These are phyloP conservation scores for Dasypogon diadema DNA, from an alignment of 2,888 invertebrate genomes.

Conservation along the genomic window DNA sequence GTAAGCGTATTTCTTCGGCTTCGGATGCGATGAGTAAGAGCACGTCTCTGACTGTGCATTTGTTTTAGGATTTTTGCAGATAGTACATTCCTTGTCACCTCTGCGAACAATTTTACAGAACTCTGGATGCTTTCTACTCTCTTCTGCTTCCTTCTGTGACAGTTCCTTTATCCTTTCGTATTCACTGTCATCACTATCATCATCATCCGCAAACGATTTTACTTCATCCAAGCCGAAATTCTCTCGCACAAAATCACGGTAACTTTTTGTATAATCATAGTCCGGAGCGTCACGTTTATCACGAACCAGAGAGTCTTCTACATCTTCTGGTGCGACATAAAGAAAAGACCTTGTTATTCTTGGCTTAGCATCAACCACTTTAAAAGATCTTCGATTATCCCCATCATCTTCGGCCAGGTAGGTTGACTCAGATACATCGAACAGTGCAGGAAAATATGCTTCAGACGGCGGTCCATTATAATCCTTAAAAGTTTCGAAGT, in stretches of 20 bases:
- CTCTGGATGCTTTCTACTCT: slow-evolving; percentile 73
- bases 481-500: neutral
- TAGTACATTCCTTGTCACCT: slow-evolving; percentile 74
- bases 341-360: neutral
- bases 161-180: slow-evolving; percentile 73
- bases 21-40: slow-evolving; percentile 80
- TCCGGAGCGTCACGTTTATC: slow-evolving; percentile 25
- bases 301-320: neutral
- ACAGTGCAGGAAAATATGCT: neutral
- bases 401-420: slow-evolving; percentile 15
- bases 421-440: slow-evolving; percentile 17
- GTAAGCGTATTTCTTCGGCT: slow-evolving; percentile 78
- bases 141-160: slow-evolving; percentile 74
- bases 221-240: slow-evolving; percentile 51
- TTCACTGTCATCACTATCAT: slow-evolving; percentile 64
- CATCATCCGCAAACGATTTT: neutral
- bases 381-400: neutral
- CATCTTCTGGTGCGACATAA: slow-evolving; percentile 5
- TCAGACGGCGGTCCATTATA: neutral
- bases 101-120: slow-evolving; percentile 76
- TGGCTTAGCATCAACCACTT: neutral
- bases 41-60: slow-evolving; percentile 85
- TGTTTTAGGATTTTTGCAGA: slow-evolving; percentile 80
- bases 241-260: slow-evolving; percentile 52
- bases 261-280: slow-evolving; percentile 50